These are phyloP conservation scores for Litoditis marina DNA, from an alignment of 2,888 invertebrate genomes.

Conservation along the genomic window DNA sequence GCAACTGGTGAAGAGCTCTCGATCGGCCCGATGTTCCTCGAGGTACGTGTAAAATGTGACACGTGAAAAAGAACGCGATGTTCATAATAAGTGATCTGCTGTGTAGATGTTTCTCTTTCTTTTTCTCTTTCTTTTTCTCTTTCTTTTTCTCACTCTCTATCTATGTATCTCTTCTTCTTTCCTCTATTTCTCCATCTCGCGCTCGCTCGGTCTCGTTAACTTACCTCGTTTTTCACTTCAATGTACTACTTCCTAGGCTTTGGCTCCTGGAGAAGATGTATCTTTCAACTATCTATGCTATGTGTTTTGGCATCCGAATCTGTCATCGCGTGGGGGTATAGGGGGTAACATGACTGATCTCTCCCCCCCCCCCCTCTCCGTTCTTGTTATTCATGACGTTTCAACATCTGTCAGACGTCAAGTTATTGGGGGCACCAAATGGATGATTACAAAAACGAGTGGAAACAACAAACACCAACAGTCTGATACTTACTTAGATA, in stretches of 20 bases:
- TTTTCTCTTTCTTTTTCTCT: background rate
- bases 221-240: background rate
- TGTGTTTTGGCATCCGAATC: conserved; percentile 6
- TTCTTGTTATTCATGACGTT: too few relatives aligned
- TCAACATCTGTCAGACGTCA: too few relatives aligned
- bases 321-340: too few relatives aligned
- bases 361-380: conserved; percentile 3
- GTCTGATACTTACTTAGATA: too few relatives aligned
- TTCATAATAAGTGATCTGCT: too few relatives aligned
- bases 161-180: background rate
- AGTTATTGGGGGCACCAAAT: too few relatives aligned
- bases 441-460: too few relatives aligned
- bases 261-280: too few relatives aligned
- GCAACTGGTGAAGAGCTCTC: conserved; percentile 34
- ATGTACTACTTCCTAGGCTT: background rate
- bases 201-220: background rate
- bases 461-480: too few relatives aligned
- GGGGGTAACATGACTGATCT: background rate
- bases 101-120: background rate
- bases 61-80: too few relatives aligned
- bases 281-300: too few relatives aligned
- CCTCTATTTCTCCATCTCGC: background rate
- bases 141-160: background rate
- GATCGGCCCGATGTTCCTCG: conserved; percentile 28
- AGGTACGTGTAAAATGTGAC: too few relatives aligned